Conservation (phyloP, 2,888 invertebrate species). For the Iselma pallidipennis region DNA sequence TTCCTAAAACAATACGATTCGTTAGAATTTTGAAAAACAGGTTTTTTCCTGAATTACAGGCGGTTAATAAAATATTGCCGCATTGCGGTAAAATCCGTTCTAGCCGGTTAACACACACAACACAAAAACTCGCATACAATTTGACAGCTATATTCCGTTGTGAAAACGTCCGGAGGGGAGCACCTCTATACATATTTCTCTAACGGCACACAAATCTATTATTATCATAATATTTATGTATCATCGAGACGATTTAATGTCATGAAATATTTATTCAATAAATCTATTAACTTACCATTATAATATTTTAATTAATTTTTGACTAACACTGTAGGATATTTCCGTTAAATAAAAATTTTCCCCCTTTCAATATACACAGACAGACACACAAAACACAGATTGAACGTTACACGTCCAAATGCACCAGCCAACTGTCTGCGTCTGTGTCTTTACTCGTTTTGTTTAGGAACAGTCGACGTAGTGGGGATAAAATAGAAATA, state of each 20-base stretch:
- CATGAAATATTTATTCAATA: slow-evolving; percentile 37
- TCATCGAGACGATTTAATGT: slow-evolving; percentile 8
- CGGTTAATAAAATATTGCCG: slow-evolving; percentile 41
- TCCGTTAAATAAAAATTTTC: slow-evolving; percentile 25
- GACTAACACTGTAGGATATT: slow-evolving; percentile 45
- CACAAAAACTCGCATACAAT: too few relatives aligned
- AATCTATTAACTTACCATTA: slow-evolving; percentile 52
- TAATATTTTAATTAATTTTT: slow-evolving; percentile 53
- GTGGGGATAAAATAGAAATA: slow-evolving; percentile 12
- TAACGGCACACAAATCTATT: neutral
- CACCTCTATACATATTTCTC: neutral
- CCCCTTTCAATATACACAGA: neutral
- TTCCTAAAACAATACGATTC: too few relatives aligned
- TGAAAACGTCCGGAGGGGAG: slow-evolving; percentile 31
- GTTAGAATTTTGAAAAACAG: too few relatives aligned
- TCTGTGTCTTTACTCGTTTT: slow-evolving; percentile 49
- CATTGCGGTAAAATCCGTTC: slow-evolving; percentile 52
- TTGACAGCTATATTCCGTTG: slow-evolving; percentile 44
- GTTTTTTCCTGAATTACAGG: too few relatives aligned
- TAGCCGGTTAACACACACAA: slow-evolving; percentile 45
- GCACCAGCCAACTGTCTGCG: slow-evolving; percentile 54
- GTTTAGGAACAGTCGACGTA: slow-evolving; percentile 45
- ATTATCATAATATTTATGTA: neutral
- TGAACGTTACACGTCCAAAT: slow-evolving; percentile 41
- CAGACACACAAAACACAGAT: neutral